These are phyloP conservation scores for Cassiopea andromeda DNA, from an alignment of 30 jellyfish, hydroid and myxozoan genomes.

Conservation along the genomic window DNA sequence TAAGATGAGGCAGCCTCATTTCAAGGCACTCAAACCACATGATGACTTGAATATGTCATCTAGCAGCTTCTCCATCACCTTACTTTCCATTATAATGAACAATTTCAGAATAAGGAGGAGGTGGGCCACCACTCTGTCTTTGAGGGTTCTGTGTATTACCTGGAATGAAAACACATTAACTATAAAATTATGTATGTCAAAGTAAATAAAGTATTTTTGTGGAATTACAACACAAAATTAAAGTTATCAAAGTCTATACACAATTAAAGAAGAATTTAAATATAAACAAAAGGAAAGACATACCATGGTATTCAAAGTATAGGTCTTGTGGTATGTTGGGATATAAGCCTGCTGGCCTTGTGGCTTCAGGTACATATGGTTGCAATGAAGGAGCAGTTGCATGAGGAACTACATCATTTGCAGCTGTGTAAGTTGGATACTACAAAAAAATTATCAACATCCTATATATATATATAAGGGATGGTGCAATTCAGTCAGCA, in stretches of 20 bases:
- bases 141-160: conserved; percentile 18
- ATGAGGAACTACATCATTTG: not conserved
- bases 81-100: conserved; percentile 35
- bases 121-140: conserved; percentile 37
- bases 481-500: no score
- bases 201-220: not conserved
- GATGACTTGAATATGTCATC: not conserved
- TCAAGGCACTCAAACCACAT: no score
- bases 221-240: no score
- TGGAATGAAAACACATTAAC: not conserved
- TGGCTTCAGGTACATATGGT: conserved; percentile 15
- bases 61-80: not conserved
- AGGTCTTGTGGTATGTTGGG: conserved; percentile 37
- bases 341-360: not conserved
- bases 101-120: conserved; percentile 62
- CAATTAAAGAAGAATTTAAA: not conserved
- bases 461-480: no score
- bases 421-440: conserved; percentile 26
- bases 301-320: conserved; percentile 47
- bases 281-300: not conserved
- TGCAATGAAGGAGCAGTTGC: conserved; percentile 32
- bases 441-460: not conserved
- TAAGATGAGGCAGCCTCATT: no score
- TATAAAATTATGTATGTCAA: not conserved
- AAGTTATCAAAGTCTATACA: not conserved